phyloP scores from a whole-genome alignment of 2,888 invertebrate species.

The Amorpha juglandis region DNA sequence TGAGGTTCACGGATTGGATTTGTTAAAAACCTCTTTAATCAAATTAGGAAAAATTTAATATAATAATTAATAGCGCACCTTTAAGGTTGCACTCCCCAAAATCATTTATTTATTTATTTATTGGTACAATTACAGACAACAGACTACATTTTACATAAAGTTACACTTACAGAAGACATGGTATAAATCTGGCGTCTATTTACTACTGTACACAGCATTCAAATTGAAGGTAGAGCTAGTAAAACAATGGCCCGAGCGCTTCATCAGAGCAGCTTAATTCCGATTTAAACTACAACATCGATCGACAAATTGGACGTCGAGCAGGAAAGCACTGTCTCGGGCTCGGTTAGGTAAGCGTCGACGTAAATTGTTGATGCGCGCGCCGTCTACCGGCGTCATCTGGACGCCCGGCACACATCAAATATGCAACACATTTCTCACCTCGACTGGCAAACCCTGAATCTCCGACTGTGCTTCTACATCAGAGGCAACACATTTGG shows the following conservation, averaged over 20 bases:
- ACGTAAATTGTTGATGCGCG: conserved; percentile 68
- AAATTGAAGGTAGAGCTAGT: background rate
- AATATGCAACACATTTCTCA: conserved; percentile 71
- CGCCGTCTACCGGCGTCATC: conserved; percentile 51
- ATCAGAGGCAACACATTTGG: conserved; percentile 54
- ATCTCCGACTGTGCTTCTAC: conserved; percentile 37
- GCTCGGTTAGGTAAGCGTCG: conserved; percentile 62
- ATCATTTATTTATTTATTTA: too few relatives aligned
- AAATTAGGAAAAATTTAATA: too few relatives aligned
- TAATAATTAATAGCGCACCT: too few relatives aligned
- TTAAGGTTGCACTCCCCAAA: too few relatives aligned
- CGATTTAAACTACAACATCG: conserved; percentile 61
- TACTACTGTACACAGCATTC: too few relatives aligned
- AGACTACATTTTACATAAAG: too few relatives aligned
- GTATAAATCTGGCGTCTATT: too few relatives aligned
- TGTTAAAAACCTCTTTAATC: too few relatives aligned
- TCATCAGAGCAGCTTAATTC: conserved; percentile 56
- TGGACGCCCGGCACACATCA: conserved; percentile 57
- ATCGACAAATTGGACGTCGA: conserved; percentile 46
- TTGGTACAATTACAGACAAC: too few relatives aligned
- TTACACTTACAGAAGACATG: too few relatives aligned
- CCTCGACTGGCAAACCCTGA: conserved; percentile 49
- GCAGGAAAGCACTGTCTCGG: conserved; percentile 56
- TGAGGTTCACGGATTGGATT: too few relatives aligned
- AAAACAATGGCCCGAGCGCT: conserved; percentile 50